Evolutionary conservation across 2,113 vertebrate species (phyloP), one percentile per base, ranked within the genome.

Genomic region (Perca fluviatilis): DNA sequence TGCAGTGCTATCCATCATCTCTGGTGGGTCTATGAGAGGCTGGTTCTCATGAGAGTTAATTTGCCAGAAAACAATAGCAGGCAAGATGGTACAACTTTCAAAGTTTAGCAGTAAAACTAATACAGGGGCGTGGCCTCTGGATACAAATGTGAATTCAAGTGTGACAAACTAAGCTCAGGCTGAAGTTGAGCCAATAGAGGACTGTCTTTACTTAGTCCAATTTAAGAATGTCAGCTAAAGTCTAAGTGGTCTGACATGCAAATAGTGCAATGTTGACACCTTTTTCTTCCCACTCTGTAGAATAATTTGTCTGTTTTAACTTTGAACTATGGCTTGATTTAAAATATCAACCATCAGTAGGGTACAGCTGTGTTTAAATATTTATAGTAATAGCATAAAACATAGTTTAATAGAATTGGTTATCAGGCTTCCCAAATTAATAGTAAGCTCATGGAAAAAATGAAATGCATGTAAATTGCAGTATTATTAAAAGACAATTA

Each of bases 1-100:
- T 77, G 66, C 69, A 61, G 60, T 16, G 64, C 73, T 56, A 88
- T 90, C 74, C 82, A 83, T 93, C 86, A 92, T 85, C 21, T 75
- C 16, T 57, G 53, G 71, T 67, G 66, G 71, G 64, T 86, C 51
- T 65, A 56, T 71, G 57, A 68, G 72, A 86, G 85, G 56, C 60
- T 18, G 57, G 33, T 11, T 21, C 84, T 73, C 54, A 50, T 46
- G 66, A 49, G 47, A 80, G 56, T 66, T 64, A 46, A 53, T 72
- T 76, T 88, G 80, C 46, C 67, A 54, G 46, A 27, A 84, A 74
- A 87, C 62, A 79, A 69, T 50, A 63, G 61, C 77, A 67, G 77
- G 56, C 30, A 70, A 68, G 43, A 73, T 49, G 19, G 21, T 50
- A 15, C 19, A 49, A 47, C 43, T 77, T 62, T 56, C 30, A 46